phyloP scores from a whole-genome alignment of 2,797 vertebrate genomes.

The Pelochelys cantorii region DNA sequence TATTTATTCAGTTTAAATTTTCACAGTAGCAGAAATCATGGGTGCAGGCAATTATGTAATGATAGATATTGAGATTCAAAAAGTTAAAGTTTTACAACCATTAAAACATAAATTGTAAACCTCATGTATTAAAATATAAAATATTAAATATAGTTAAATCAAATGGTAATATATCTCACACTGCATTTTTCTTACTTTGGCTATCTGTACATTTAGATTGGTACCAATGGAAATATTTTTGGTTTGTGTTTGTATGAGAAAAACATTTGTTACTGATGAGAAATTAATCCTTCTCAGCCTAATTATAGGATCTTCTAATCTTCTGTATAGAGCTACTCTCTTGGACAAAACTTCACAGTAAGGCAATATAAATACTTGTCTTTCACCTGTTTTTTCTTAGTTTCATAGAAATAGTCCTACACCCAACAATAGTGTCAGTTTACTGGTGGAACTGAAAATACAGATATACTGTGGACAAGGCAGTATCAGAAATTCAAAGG shows the following conservation, averaged over 20 bases:
- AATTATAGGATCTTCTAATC: accelerated
- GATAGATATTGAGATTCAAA: background rate
- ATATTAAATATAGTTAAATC: background rate
- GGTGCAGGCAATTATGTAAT: background rate
- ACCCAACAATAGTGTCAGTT: background rate
- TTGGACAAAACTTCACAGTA: background rate
- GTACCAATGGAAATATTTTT: background rate
- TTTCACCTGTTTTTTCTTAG: background rate
- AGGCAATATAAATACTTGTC: background rate
- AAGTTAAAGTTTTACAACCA: background rate
- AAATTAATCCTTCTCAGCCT: background rate
- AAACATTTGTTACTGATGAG: background rate
- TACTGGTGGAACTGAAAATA: background rate
- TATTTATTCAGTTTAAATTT: background rate
- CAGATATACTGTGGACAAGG: background rate
- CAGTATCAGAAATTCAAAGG: background rate
- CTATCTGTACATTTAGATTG: background rate
- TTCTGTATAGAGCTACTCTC: background rate
- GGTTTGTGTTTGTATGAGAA: background rate
- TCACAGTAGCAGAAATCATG: background rate
- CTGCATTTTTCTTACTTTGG: background rate
- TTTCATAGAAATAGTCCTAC: background rate
- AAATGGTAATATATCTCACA: background rate
- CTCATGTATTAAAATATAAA: background rate
- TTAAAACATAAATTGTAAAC: background rate